A percentile compares a stretch with the other conserved stretches of the same genome.
These are phyloP conservation scores for Hipparchia semele DNA, from an alignment of 2,888 invertebrate genomes.

Conservation along the genomic window DNA sequence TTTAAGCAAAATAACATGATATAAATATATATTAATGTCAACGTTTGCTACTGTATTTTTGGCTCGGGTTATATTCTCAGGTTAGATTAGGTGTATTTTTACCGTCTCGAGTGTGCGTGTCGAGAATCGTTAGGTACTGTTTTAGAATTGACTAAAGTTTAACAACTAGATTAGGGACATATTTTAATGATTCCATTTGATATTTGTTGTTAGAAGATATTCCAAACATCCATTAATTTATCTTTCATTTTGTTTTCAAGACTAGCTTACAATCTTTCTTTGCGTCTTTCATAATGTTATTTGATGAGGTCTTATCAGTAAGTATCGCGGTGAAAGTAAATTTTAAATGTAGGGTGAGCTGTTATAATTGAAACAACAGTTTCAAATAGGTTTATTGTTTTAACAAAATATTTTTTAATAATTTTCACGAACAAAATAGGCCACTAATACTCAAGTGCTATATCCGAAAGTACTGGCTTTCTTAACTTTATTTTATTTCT, in stretches of 20 bases:
- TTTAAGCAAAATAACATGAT: no score
- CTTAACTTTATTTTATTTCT: neutral
- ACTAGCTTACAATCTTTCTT: neutral
- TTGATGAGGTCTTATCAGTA: neutral
- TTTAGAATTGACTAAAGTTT: neutral
- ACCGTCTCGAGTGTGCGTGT: conserved; percentile 7
- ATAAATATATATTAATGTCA: neutral
- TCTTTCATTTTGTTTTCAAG: neutral
- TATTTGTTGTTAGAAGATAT: neutral
- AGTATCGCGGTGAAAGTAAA: no score
- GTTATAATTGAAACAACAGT: no score
- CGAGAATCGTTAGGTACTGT: neutral
- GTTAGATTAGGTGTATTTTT: conserved; percentile 9
- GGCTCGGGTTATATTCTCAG: conserved; percentile 4
- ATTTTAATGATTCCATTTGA: neutral
- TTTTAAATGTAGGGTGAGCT: no score
- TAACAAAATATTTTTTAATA: no score
- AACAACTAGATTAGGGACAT: neutral
- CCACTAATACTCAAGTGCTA: no score
- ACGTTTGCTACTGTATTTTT: conserved; percentile 8
- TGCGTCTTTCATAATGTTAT: neutral
- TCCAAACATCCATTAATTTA: neutral
- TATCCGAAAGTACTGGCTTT: neutral
- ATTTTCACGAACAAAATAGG: no score
- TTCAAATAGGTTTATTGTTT: no score